phyloP scores from a whole-genome alignment of 2,113 vertebrate species.

The Pseudopipra pipra region DNA sequence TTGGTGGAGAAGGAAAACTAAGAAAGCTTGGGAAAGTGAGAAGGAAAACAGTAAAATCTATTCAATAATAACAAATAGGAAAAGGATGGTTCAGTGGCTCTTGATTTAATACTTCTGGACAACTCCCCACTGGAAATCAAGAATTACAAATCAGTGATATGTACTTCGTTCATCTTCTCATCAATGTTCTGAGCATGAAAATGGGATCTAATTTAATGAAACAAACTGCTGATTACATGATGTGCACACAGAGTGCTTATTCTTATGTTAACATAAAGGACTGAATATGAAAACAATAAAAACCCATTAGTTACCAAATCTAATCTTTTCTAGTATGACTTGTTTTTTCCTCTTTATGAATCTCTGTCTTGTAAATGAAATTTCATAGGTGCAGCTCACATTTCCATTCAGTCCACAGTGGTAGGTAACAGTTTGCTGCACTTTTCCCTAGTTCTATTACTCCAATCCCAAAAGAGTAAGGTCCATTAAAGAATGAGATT shows the following conservation, averaged over 20 bases:
- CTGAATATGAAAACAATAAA: not conserved
- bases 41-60: not conserved
- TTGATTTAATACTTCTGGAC: constrained; percentile 12
- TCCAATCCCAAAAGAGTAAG: not conserved
- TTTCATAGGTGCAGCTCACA: not conserved
- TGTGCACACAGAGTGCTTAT: not conserved
- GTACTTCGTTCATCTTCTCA: constrained; percentile 11
- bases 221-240: not conserved
- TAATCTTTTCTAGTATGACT: not conserved
- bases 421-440: not conserved
- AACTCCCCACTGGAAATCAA: constrained; percentile 1
- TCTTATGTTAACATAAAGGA: not conserved
- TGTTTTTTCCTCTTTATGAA: not conserved
- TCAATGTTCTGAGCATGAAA: constrained; percentile 28
- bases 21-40: not conserved
- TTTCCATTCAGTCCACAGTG: not conserved
- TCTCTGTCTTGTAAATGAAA: not conserved
- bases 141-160: constrained; percentile 12
- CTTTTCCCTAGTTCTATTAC: not conserved
- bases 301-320: not conserved
- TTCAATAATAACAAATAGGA: not conserved
- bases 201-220: not conserved
- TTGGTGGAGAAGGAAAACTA: not conserved
- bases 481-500: not conserved
- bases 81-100: not conserved